phyloP scores from a whole-genome alignment of 23 tunicate species.

The Diplosoma virens region DNA sequence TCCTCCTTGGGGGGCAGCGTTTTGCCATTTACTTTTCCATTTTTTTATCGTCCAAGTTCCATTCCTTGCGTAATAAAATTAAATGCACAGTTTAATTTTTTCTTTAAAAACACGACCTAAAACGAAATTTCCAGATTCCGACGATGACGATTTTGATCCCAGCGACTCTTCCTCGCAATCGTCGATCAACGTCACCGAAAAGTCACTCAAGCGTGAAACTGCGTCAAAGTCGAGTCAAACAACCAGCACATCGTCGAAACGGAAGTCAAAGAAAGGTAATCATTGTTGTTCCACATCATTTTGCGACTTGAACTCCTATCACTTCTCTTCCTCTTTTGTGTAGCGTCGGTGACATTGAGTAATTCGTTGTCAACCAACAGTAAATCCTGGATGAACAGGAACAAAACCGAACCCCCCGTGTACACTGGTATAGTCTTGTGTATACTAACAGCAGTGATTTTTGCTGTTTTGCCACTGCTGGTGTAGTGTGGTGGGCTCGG shows the following conservation, averaged over 20 bases:
- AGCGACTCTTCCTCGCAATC: constrained; percentile 35
- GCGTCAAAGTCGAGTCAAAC: constrained; percentile 72
- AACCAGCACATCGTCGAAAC: constrained; percentile 33
- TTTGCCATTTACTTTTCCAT: too few relatives aligned
- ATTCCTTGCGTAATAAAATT: too few relatives aligned
- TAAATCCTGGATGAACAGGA: constrained; percentile 12
- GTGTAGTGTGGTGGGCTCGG: background rate
- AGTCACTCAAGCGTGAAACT: constrained; percentile 45
- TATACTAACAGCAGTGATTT: background rate
- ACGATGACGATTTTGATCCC: constrained; percentile 40
- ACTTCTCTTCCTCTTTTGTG: background rate
- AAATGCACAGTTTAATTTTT: too few relatives aligned
- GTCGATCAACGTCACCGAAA: constrained; percentile 19
- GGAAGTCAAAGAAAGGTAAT: constrained; percentile 58
- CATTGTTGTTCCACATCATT: too few relatives aligned
- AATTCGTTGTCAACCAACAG: constrained; percentile 4
- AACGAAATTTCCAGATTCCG: constrained; percentile 29
- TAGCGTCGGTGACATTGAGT: background rate
- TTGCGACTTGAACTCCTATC: too few relatives aligned
- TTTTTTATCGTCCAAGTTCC: too few relatives aligned
- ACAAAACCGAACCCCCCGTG: background rate
- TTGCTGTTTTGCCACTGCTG: background rate
- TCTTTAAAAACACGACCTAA: too few relatives aligned
- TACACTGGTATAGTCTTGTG: constrained; percentile 3
- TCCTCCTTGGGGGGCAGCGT: too few relatives aligned